phyloP scores from a whole-genome alignment of 2,797 vertebrate species.

The Halcyon leucocephala region DNA sequence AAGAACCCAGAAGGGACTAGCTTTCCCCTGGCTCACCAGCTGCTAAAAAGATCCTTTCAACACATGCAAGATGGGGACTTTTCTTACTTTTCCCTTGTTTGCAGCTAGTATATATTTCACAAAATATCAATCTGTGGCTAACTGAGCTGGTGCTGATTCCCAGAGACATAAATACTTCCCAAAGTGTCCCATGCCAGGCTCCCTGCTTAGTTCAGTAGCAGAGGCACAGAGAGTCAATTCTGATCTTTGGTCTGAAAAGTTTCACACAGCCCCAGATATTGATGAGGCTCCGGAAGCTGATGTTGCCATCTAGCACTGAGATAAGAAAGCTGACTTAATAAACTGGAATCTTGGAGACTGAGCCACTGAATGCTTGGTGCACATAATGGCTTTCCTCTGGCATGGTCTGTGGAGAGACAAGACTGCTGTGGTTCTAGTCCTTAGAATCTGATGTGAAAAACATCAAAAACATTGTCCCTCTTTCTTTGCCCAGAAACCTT shows the following conservation, averaged over 20 bases:
- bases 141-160: neutral
- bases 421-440: neutral
- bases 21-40: neutral
- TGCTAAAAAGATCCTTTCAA: neutral
- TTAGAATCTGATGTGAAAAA: neutral
- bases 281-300: neutral
- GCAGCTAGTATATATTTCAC: neutral
- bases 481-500: neutral
- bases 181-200: neutral
- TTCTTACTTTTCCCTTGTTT: too few species aligned
- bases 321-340: neutral
- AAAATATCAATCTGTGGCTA: neutral
- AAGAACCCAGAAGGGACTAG: neutral
- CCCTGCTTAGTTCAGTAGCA: neutral
- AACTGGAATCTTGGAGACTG: neutral
- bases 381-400: neutral
- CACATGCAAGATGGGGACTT: neutral
- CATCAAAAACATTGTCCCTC: fast-evolving
- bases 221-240: neutral
- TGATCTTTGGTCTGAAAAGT: neutral
- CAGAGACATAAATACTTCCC: neutral
- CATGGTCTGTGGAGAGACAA: neutral
- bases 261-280: neutral
- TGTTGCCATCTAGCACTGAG: neutral
- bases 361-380: neutral